Evolutionary conservation across 2,113 vertebrate genomes (phyloP), one percentile per base, ranked within the genome.

Genomic region (Clarias batrachus): DNA sequence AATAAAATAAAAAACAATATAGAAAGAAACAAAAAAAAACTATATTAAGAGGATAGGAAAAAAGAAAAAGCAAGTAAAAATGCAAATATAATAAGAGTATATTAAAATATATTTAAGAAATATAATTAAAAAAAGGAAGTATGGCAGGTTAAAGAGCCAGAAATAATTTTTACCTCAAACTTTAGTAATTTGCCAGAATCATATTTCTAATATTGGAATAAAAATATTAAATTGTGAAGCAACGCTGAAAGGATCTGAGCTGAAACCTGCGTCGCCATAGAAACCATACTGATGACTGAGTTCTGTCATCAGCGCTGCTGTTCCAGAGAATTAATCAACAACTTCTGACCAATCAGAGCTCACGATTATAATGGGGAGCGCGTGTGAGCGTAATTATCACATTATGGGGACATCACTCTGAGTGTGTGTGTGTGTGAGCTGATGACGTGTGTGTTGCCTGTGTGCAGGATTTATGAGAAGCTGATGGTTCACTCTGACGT

Each of bases 401-500:
- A 33, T 37, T 37, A 37, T 37, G 33, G 33, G 33, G 33, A 37
- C 33, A 37, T 37, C 33, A 37, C 33, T 37, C 33, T 37, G 33
- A 37, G 33, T 37, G 33, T 8, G 48, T 48, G 41, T 6, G 23
- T 4, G n/a, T 11, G 16, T 2, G 27, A 23, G 77, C 13, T 13
- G 78, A 12, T 60, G 57, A 37, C 17, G 30, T 54, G 19, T 21
- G 16, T 21, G 19, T 27, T 79, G 52, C 14, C 25, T 79, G 13
- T 85, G 90, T 65, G 90, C 90, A 99, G 98, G 89, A 97, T 99
- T 93, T 93, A 98, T 89, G 98, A 99, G 88, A 99, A 99, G 91
- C 94, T 99, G 73, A 91, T 97, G 94, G 93, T 99, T 87, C 97
- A 99, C 93, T 99, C 98, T 30, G 98, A 99, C 89, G 91, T 98